Evolutionary conservation across 2,888 invertebrate genomes (phyloP), one percentile per base, ranked within the genome.

Genomic region (Ennomos fuscantarius): DNA sequence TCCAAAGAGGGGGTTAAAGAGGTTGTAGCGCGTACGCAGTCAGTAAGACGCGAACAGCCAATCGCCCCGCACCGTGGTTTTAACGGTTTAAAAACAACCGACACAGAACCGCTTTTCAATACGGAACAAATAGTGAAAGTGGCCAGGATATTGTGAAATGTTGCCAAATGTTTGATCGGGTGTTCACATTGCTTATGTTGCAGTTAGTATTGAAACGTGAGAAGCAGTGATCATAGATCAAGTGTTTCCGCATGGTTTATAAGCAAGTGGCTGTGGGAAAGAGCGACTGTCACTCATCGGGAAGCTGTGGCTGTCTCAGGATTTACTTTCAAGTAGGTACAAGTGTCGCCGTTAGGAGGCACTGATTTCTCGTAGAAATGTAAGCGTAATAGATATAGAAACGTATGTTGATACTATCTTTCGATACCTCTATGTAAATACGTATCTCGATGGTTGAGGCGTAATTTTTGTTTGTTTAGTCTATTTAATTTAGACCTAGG

Each of bases 91-190:
- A 45, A 49, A 35, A 6, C 8, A 54, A 39, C 58, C 53, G 58
- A 84, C 63, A 79, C 74, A 85, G 84, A 82, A 82, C 84, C 81
- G 78, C 74, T 78, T 74, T 70, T 55, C 61, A 33, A 58, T 46
- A 41, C 53, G 46, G 40, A 47, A 57, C 51, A 8, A 37, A 42
- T 68, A 88, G 88, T 89, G 87, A 88, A 87, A 89, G 89, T 88
- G 84, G 48, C 70, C 70, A 73, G 72, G 69, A 76, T 75, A 69
- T 71, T 76, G 75, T 78, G 72, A 72, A 74, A 66, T 78, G 78
- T 72, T 70, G 33, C 46, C 40, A 32, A 58, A 53, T 48, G 53
- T 54, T 50, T 50, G 51, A 53, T 51, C 24, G 24, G 71, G 73
- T 78, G 77, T 69, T 66, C 73, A 49, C 31, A 12, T 70, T 53